Evolutionary conservation across 2,113 vertebrate genomes (phyloP).

Genomic region (Neoarius graeffei): DNA sequence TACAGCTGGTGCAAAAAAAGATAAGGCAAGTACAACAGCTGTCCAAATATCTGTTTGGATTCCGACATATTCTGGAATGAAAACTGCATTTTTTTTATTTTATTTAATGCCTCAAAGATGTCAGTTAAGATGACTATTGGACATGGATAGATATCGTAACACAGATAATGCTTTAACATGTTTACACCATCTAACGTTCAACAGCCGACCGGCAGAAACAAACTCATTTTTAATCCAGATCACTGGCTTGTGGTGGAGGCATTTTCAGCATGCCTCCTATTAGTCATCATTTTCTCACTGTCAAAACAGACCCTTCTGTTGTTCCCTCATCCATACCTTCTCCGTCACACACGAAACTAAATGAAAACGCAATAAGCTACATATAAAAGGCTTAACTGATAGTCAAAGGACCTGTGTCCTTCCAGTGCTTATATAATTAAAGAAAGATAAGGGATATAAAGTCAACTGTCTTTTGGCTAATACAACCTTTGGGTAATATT

Average conservation of each 20-base stretch:
- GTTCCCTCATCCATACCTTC: background rate
- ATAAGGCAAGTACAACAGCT: background rate
- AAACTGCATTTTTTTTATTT: background rate
- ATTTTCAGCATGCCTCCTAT: background rate
- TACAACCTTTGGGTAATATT: background rate
- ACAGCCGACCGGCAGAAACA: background rate
- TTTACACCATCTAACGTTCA: background rate
- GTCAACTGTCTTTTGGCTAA: background rate
- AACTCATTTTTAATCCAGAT: background rate
- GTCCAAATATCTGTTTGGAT: background rate
- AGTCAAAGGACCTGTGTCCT: background rate
- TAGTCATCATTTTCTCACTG: background rate
- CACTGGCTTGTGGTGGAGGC: background rate
- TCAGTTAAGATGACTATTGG: background rate
- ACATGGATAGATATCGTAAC: background rate
- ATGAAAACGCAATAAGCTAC: background rate
- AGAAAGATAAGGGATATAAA: background rate
- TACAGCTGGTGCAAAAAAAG: background rate
- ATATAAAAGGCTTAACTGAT: background rate
- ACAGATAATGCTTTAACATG: background rate
- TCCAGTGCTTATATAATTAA: background rate
- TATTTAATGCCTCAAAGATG: background rate
- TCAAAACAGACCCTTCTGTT: conserved; percentile 15
- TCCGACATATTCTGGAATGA: background rate
- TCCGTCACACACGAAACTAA: background rate